These are phyloP conservation scores for Ryuthela nishihirai DNA, from an alignment of 2,888 invertebrate species.

Conservation along the genomic window DNA sequence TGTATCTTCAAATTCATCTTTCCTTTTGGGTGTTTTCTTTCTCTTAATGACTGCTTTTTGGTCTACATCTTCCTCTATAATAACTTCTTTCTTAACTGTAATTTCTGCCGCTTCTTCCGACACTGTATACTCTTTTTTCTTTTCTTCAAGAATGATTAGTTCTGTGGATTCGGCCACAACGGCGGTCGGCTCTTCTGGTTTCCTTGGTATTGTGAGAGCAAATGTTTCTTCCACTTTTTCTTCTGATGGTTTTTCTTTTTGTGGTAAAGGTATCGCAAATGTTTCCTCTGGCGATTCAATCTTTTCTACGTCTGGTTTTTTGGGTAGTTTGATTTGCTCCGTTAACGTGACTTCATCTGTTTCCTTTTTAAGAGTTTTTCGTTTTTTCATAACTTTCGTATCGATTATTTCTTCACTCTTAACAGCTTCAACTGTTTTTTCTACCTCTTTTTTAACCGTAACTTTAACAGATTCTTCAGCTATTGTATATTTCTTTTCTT, in stretches of 20 bases:
- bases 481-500: conserved; percentile 10
- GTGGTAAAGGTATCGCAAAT: too few relatives aligned
- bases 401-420: too few relatives aligned
- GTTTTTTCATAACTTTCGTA: too few relatives aligned
- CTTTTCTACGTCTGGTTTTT: too few relatives aligned
- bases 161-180: conserved; percentile 41
- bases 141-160: conserved; percentile 12
- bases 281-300: too few relatives aligned
- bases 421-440: too few relatives aligned
- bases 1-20: conserved; percentile 11
- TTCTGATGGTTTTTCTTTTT: conserved; percentile 7
- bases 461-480: conserved; percentile 28
- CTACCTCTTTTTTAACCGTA: conserved; percentile 28
- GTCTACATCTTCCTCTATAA: conserved; percentile 44
- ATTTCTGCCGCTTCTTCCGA: conserved; percentile 42
- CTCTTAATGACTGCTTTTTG: conserved; percentile 19
- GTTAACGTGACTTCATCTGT: too few relatives aligned
- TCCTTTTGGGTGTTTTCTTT: conserved; percentile 23
- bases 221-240: conserved; percentile 8
- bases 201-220: conserved; percentile 6
- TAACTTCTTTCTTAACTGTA: conserved; percentile 33
- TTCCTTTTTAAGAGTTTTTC: too few relatives aligned
- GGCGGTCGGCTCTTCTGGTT: conserved; percentile 37
- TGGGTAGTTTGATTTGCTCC: too few relatives aligned
- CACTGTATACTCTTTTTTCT: conserved; percentile 30